Base-by-base conservation (phyloP, 1,140 invertebrate species). In the Drosophila biarmipes region DNA sequence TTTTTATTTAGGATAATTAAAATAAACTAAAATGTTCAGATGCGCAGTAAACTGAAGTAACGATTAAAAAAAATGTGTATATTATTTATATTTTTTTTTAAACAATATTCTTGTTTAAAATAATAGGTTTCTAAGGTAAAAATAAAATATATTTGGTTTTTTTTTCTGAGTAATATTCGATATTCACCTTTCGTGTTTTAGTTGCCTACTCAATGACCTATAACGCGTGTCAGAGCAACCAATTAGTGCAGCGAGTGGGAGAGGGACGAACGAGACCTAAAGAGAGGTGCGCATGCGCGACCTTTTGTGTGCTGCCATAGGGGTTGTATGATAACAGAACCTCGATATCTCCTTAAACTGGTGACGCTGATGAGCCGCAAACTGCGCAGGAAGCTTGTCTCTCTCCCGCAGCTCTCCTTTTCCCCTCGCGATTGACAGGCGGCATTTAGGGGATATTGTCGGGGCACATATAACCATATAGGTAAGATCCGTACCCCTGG, bases 311-410 rank as follows among this genome's bases (percentile, higher is more conserved):
- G 66, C 24, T 19, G 58, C 57, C 62, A 64, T 58, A 58, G 51
- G 79, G 74, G 79, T 78, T 82, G 75, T n/a, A 55, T 74, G 31
- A 58, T 79, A 71, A 63, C 27, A 52, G 31, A 46, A 34, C 59
- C 19, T 12, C 14, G 10, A 49, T 29, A 59, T 59, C 37, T 38
- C 34, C 57, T 63, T 21, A 31, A 49, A 49, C 34, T 46, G 57
- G 49, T 75, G 82, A 82, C 78, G 62, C 75, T 87, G 82, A 87
- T 87, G 84, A 87, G 82, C 78, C 82, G 78, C 82, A 89, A 86
- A 87, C 79, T 63, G 78, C 55, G 82, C 82, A 87, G 82, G 81
- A 86, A 87, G 74, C 82, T 71, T n/a, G n/a, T 59, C 82, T 66
- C 55, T 49, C 45, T 53, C 35, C 19, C 38, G 10, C 27, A 31